Evolutionary conservation across 2,113 vertebrate genomes (phyloP).

Genomic region (Electrona antarctica): DNA sequence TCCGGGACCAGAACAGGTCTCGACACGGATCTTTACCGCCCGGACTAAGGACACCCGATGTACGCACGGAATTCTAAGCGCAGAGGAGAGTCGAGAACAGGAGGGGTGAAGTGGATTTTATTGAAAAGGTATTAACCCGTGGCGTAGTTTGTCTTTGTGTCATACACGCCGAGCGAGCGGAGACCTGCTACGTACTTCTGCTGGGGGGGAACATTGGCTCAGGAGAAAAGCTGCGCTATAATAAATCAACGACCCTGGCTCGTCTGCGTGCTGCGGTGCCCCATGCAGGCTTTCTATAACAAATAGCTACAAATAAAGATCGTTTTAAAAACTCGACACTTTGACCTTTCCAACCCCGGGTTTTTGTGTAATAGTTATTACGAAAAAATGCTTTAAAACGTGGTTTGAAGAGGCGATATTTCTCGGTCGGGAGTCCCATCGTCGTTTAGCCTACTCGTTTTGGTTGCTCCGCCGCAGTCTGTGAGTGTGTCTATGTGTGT

Average conservation of each 20-base stretch:
- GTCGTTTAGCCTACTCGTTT: no score
- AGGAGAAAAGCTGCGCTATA: constrained; percentile 12
- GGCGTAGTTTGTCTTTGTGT: constrained; percentile 8
- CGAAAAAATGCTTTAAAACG: no score
- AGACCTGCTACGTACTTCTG: background rate
- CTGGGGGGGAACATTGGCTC: background rate
- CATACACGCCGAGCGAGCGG: constrained; percentile 5
- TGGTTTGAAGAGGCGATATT: no score
- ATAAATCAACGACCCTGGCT: constrained; percentile 1
- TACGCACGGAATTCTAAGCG: constrained; percentile 61
- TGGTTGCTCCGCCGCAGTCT: constrained; percentile 11
- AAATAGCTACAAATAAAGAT: no score
- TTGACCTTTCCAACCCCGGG: no score
- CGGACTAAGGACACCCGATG: constrained; percentile 60
- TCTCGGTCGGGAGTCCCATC: no score
- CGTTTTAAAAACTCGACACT: no score
- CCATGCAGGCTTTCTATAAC: no score
- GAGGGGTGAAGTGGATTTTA: constrained; percentile 55
- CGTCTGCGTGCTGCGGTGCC: background rate
- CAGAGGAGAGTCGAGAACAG: constrained; percentile 53
- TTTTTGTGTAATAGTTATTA: no score
- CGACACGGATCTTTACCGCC: constrained; percentile 40
- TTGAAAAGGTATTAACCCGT: constrained; percentile 55
- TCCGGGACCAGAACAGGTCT: constrained; percentile 36
- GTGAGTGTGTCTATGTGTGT: background rate